Conservation (phyloP, 2,113 vertebrate genomes). For the Mus musculus region GRCm39 chr1:124999001-124999500, state of each 20-base stretch:
- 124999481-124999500: conserved; percentile 87
- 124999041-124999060: conserved; percentile 83
- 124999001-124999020: conserved; percentile 67
- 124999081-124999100: conserved; percentile 81
- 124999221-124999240: conserved; percentile 83
- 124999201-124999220: conserved; percentile 78
- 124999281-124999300: conserved; percentile 82
- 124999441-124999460: conserved; percentile 88
- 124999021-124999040: conserved; percentile 79
- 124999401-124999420: conserved; percentile 92
- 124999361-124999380: conserved; percentile 88
- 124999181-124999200: conserved; percentile 55
- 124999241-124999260: conserved; percentile 79
- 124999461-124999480: conserved; percentile 86
- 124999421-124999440: conserved; percentile 85
- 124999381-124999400: conserved; percentile 87
- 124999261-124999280: conserved; percentile 81
- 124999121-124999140: conserved; percentile 66
- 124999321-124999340: conserved; percentile 91
- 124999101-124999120: conserved; percentile 75
- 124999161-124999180: conserved; percentile 17
- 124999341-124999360: conserved; percentile 91
- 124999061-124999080: conserved; percentile 79
- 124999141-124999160: conserved; percentile 77
- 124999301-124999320: conserved; percentile 86